Evolutionary conservation across 1,140 invertebrate genomes (phyloP).

Genomic region (Triops longicaudatus): DNA sequence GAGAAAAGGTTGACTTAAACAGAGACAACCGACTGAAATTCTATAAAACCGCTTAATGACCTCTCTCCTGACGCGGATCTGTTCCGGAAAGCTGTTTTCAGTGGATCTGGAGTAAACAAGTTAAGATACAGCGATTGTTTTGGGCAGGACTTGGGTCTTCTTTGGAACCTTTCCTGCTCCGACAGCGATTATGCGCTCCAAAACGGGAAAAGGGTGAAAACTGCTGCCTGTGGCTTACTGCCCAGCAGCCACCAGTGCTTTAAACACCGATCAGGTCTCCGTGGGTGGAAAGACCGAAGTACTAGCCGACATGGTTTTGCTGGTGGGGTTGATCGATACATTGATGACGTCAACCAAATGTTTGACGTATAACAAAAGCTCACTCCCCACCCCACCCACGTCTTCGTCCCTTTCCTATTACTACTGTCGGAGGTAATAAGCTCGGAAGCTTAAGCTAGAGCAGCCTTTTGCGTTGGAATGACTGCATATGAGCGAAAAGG

Average conservation of each 20-base stretch:
- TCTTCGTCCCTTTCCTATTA: not conserved
- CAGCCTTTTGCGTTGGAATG: not conserved
- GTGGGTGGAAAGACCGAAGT: not conserved
- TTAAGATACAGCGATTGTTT: not conserved
- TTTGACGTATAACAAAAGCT: slow-evolving; percentile 12
- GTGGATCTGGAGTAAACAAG: not conserved
- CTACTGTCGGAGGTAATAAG: not conserved
- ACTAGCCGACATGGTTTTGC: not conserved
- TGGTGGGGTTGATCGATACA: not conserved
- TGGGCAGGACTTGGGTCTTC: not conserved
- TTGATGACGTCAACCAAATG: not conserved
- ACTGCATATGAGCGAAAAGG: not conserved
- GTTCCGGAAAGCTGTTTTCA: not conserved
- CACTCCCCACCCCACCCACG: not conserved
- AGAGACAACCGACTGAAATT: not conserved
- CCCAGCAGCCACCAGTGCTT: not conserved
- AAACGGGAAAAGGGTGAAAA: not conserved
- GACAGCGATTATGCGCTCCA: not conserved
- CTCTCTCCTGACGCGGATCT: not conserved
- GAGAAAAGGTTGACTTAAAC: not conserved
- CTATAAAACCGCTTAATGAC: not conserved
- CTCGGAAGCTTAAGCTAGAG: not conserved
- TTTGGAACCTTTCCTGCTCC: not conserved
- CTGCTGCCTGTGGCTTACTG: not conserved
- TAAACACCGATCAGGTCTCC: not conserved